Percentiles rank a stretch among this genome's conserved stretches.
Conservation (phyloP, 2,113 vertebrate genomes). For the Cyprinodon variegatus region DNA sequence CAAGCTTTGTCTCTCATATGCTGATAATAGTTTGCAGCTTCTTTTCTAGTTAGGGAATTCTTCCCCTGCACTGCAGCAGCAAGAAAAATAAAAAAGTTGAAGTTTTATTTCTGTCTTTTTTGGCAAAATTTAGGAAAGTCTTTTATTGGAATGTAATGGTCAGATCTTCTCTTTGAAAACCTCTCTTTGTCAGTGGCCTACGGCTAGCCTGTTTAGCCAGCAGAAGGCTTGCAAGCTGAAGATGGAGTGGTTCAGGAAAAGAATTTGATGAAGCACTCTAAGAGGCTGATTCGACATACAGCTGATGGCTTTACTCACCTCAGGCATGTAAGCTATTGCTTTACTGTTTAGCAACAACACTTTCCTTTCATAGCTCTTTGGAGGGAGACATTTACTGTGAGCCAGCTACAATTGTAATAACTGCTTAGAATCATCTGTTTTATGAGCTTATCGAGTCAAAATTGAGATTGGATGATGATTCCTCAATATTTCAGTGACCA, state of each 20-base stretch:
- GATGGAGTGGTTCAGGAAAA: slow-evolving; percentile 21
- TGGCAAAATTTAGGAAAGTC: slow-evolving; percentile 13
- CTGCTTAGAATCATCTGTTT: slow-evolving; percentile 3
- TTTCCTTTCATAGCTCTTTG: slow-evolving; percentile 8
- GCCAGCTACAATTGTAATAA: background rate
- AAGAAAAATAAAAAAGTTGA: slow-evolving; percentile 2
- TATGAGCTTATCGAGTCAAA: background rate
- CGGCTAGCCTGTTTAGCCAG: slow-evolving; percentile 1
- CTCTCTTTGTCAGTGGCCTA: slow-evolving; percentile 13
- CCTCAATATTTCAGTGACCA: slow-evolving; percentile 6
- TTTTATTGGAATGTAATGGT: slow-evolving; percentile 6
- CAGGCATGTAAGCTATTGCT: slow-evolving; percentile 17
- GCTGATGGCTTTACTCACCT: slow-evolving; percentile 32
- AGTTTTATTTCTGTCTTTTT: slow-evolving; percentile 10
- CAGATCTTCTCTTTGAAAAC: slow-evolving; percentile 10
- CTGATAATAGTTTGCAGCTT: slow-evolving; percentile 18
- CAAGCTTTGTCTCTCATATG: slow-evolving; percentile 32
- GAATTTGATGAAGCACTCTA: slow-evolving; percentile 11
- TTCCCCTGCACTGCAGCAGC: background rate
- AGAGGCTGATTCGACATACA: slow-evolving; percentile 1
- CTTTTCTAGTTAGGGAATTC: slow-evolving; percentile 13
- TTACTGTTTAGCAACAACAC: slow-evolving; percentile 11
- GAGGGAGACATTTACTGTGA: slow-evolving; percentile 4
- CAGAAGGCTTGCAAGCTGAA: slow-evolving; percentile 8
- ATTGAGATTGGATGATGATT: slow-evolving; percentile 5